Percentiles rank a stretch among this genome's conserved stretches.
Conservation (phyloP, 2,888 invertebrate genomes). For the Eristalis pertinax region DNA sequence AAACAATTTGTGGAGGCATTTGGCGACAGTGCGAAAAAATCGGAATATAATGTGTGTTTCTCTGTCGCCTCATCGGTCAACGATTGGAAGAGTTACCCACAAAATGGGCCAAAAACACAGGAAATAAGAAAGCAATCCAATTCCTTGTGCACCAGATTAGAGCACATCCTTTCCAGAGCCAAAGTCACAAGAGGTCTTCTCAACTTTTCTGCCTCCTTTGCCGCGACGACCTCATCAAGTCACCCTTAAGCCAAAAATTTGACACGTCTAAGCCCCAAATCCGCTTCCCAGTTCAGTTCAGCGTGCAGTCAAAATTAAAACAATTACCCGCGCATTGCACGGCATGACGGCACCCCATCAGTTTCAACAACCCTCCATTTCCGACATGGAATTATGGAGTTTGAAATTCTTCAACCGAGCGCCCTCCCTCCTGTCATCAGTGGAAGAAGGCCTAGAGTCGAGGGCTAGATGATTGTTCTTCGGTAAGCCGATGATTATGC, state of each 20-base stretch:
- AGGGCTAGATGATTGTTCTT: neutral
- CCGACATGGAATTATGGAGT: neutral
- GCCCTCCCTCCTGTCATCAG: too few species aligned
- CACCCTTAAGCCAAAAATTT: neutral
- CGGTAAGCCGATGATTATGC: neutral
- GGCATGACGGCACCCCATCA: neutral
- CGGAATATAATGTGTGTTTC: too few species aligned
- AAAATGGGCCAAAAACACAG: too few species aligned
- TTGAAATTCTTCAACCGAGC: neutral
- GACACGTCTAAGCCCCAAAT: neutral
- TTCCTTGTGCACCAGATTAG: too few species aligned
- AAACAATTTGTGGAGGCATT: too few species aligned
- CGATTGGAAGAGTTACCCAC: too few species aligned
- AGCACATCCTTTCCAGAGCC: too few species aligned
- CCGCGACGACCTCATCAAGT: neutral
- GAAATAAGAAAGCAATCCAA: too few species aligned
- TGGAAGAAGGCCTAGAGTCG: neutral
- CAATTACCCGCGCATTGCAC: neutral
- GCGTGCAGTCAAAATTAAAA: neutral
- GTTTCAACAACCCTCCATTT: neutral
- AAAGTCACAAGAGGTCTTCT: too few species aligned
- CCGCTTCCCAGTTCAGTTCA: neutral
- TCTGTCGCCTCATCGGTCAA: too few species aligned
- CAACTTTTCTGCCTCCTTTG: too few species aligned
- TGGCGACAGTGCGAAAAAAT: too few species aligned